phyloP scores from a whole-genome alignment of 2,113 vertebrate species.

The Lophius piscatorius region DNA sequence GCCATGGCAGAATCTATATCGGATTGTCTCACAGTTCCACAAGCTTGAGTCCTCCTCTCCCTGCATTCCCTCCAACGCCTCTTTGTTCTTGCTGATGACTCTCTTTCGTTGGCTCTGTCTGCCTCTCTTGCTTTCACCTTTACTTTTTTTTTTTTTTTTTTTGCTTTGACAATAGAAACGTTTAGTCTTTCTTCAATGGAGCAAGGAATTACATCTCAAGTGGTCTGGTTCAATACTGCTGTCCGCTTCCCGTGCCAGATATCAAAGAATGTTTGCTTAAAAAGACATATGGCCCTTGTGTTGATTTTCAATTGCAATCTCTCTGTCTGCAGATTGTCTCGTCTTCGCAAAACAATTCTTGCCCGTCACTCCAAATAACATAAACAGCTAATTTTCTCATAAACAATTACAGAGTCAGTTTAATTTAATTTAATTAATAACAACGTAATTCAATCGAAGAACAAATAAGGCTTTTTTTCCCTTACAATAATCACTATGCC shows the following conservation, averaged over 20 bases:
- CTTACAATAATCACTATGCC: too few species aligned
- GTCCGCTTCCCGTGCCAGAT: constrained; percentile 52
- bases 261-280: constrained; percentile 49
- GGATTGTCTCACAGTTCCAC: constrained; percentile 63
- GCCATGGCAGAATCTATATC: constrained; percentile 62
- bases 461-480: too few species aligned
- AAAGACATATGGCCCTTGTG: constrained; percentile 51
- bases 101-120: constrained; percentile 45
- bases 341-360: constrained; percentile 31
- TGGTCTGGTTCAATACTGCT: constrained; percentile 69
- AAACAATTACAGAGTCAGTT: too few species aligned
- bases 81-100: constrained; percentile 45
- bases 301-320: constrained; percentile 60
- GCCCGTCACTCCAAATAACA: constrained; percentile 11
- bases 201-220: constrained; percentile 77
- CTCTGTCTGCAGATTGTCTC: constrained; percentile 11
- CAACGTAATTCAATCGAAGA: too few species aligned
- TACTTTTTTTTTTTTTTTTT: constrained; percentile 22
- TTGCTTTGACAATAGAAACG: constrained; percentile 63
- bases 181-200: constrained; percentile 74
- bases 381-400: too few species aligned
- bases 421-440: too few species aligned
- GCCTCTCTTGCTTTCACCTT: constrained; percentile 46
- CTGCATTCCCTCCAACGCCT: constrained; percentile 8
- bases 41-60: constrained; percentile 36